Percentiles rank a stretch among this genome's conserved stretches.
Evolutionary conservation across 1,140 invertebrate genomes (phyloP).

Genomic region (Magallana gigas): DNA sequence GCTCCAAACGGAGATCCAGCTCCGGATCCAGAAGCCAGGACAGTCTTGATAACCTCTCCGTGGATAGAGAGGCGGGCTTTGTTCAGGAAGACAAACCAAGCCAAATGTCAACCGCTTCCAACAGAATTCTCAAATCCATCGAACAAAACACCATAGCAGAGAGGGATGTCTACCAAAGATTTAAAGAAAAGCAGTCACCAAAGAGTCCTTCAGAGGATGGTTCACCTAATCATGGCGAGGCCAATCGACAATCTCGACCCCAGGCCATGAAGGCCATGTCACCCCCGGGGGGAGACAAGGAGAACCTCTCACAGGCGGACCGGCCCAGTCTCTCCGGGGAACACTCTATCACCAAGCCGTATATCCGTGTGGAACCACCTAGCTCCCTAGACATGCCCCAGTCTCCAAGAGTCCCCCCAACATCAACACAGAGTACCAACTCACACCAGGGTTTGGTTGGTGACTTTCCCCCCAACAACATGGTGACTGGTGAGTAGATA

Average conservation of each 20-base stretch:
- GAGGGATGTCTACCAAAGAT: constrained; percentile 65
- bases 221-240: not conserved
- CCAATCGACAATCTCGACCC: constrained; percentile 31
- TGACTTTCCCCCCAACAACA: constrained; percentile 68
- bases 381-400: constrained; percentile 55
- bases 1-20: constrained; percentile 56
- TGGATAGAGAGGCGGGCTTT: constrained; percentile 5
- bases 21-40: constrained; percentile 35
- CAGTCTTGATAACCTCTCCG: constrained; percentile 7
- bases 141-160: constrained; percentile 66
- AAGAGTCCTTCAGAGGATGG: constrained; percentile 41
- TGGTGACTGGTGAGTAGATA: constrained; percentile 59
- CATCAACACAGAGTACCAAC: constrained; percentile 56
- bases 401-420: constrained; percentile 48
- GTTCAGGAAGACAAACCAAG: constrained; percentile 27
- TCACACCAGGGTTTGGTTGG: constrained; percentile 67
- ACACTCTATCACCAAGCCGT: constrained; percentile 17
- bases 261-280: constrained; percentile 52
- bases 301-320: not conserved
- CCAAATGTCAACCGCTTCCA: constrained; percentile 58
- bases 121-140: constrained; percentile 67
- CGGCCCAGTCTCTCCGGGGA: not conserved
- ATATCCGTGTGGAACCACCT: constrained; percentile 56
- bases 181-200: constrained; percentile 69
- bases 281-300: not conserved